These are phyloP conservation scores for Phasianus colchicus DNA, from an alignment of 2,113 vertebrate genomes.

Conservation along the genomic window DNA sequence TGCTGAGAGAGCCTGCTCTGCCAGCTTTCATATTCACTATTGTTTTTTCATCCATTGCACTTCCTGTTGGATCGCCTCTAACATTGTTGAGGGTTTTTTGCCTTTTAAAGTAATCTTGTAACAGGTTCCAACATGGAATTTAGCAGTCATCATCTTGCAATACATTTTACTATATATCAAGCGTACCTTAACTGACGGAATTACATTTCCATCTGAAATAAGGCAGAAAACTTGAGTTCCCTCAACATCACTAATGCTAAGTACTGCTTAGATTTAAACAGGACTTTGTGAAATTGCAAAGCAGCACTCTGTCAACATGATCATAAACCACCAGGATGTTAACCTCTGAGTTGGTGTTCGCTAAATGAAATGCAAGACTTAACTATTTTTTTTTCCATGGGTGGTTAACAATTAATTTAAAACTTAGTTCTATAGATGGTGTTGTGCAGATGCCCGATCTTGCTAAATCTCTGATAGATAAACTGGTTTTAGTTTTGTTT, in stretches of 20 bases:
- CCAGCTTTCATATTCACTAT: conserved; percentile 26
- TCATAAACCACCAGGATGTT: background rate
- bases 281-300: background rate
- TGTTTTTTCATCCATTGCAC: conserved; percentile 37
- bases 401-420: background rate
- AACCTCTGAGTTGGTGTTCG: background rate
- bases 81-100: background rate
- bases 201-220: background rate
- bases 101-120: conserved; percentile 6
- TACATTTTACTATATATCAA: background rate
- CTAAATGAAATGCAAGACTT: background rate
- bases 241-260: background rate
- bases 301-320: background rate
- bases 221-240: background rate
- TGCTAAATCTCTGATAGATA: background rate
- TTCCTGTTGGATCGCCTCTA: conserved; percentile 35
- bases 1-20: background rate
- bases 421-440: background rate
- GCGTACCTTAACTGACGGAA: background rate
- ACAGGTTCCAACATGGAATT: background rate
- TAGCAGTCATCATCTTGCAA: background rate
- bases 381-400: background rate
- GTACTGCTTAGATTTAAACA: conserved; percentile 13
- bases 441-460: background rate
- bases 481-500: background rate